Evolutionary conservation across 1,140 invertebrate genomes (phyloP), one percentile per base, ranked within the genome.

Genomic region (Drosophila kanapiae): DNA sequence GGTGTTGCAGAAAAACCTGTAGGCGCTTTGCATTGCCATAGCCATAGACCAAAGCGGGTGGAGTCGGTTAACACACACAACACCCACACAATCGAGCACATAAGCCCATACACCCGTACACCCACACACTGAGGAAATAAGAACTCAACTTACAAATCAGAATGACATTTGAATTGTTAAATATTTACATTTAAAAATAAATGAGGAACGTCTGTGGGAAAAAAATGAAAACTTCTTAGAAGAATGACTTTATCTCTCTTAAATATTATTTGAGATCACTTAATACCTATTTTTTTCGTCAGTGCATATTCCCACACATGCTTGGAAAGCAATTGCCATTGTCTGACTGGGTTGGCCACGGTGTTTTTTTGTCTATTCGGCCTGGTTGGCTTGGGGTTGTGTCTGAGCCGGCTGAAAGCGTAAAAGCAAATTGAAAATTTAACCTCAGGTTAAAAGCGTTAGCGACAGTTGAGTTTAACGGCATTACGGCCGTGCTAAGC

Each of bases 401-500:
- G 82, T 78, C 78, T 71, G 77, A 80, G 75, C 83, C 60, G 78
- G 60, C 33, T 64, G 38, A 51, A 62, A 81, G 67, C 64, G 71
- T 77, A 82, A 72, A 85, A 75, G 86, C 85, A 90, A 90, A 90
- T 90, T 90, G 85, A 90, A 90, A 90, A 85, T 90, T 90, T 91
- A 90, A 90, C 85, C 85, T 91, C 70, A 90, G 85, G 85, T 90
- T 90, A 90, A 90, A 91, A 77, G 79, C 85, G 78, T 91, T 91
- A 91, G 85, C 85, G 85, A 82, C 85, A 91, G 85, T 90, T 79
- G 75, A 91, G 86, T 91, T 91, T 91, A 90, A 90, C 86, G 80
- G 85, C 78, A 91, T 90, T 90, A 91, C 69, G 86, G 78, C 86
- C 75, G 54, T 90, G 82, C 83, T 90, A 90, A 90, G 86, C 85